Evolutionary conservation across 2,888 invertebrate species (phyloP).

Genomic region (Chouioia cunea): DNA sequence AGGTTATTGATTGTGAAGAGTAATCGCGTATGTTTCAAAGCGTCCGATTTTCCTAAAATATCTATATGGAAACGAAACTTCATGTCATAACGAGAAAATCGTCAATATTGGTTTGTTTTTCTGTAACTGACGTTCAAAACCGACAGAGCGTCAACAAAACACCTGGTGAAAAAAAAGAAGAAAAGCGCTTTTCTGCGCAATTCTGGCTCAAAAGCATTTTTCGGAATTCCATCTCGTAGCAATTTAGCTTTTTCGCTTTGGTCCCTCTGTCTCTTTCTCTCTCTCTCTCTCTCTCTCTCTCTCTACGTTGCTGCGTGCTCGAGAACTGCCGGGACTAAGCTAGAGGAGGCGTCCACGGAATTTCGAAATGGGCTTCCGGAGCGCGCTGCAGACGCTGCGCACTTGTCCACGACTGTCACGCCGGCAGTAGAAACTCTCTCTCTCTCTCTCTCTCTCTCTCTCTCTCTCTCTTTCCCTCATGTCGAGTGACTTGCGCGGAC

Average conservation of each 20-base stretch:
- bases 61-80: no score
- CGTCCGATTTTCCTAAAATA: no score
- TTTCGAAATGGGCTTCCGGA: conserved; percentile 37
- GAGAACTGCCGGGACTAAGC: conserved; percentile 1
- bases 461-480: background rate
- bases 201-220: conserved; percentile 19
- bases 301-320: conserved; percentile 2
- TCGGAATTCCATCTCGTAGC: conserved; percentile 25
- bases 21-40: no score
- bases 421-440: background rate
- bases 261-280: background rate
- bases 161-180: no score
- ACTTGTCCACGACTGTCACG: conserved; percentile 36
- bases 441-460: background rate
- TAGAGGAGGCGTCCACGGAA: conserved; percentile 26
- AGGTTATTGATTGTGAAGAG: no score
- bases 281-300: background rate
- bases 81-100: no score
- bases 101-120: no score
- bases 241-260: conserved; percentile 38
- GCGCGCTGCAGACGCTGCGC: background rate
- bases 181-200: no score
- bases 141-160: no score
- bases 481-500: background rate
- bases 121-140: no score